A percentile compares a stretch with the other conserved stretches of the same genome.
Conservation (phyloP, 2,888 invertebrate species). For the Drosophila infuscata region DNA sequence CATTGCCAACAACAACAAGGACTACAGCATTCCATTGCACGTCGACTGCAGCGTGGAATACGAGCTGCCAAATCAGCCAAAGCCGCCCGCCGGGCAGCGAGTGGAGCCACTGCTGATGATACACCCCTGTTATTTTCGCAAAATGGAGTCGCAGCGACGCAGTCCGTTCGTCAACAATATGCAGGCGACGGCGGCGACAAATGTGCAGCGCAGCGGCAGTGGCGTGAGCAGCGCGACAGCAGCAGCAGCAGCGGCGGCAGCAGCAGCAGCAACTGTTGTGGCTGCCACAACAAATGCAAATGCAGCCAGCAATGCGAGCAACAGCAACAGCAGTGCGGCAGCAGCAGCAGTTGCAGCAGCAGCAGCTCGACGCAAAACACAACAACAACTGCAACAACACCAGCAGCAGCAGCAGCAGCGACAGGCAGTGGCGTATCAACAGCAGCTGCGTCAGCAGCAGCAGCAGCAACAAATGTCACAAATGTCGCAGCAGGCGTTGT, state of each 20-base stretch:
- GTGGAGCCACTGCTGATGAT: constrained; percentile 95
- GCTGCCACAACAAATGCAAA: constrained; percentile 60
- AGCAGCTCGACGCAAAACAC: constrained; percentile 59
- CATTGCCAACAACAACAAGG: constrained; percentile 86
- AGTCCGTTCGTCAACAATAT: constrained; percentile 94
- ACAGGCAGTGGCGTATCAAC: constrained; percentile 80
- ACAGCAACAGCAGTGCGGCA: constrained; percentile 62
- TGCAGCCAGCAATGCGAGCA: constrained; percentile 44
- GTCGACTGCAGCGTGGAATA: constrained; percentile 97
- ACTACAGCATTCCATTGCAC: constrained; percentile 94
- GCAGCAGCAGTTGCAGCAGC: constrained; percentile 65
- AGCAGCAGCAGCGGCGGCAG: constrained; percentile 69
- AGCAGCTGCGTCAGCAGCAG: constrained; percentile 69
- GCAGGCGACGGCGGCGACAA: constrained; percentile 86
- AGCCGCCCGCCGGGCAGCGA: constrained; percentile 93
- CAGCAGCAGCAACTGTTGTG: constrained; percentile 58
- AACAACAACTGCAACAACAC: constrained; percentile 78
- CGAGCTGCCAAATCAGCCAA: constrained; percentile 95
- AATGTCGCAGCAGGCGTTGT: constrained; percentile 73
- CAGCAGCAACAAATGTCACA: constrained; percentile 82
- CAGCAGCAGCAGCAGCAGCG: constrained; percentile 79
- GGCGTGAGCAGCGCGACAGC: constrained; percentile 74
- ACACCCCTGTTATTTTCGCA: constrained; percentile 94
- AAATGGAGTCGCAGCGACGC: constrained; percentile 93
- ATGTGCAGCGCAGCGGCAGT: constrained; percentile 60